Conservation (phyloP, 2,113 vertebrate genomes). For the Delphinapterus leucas region DNA sequence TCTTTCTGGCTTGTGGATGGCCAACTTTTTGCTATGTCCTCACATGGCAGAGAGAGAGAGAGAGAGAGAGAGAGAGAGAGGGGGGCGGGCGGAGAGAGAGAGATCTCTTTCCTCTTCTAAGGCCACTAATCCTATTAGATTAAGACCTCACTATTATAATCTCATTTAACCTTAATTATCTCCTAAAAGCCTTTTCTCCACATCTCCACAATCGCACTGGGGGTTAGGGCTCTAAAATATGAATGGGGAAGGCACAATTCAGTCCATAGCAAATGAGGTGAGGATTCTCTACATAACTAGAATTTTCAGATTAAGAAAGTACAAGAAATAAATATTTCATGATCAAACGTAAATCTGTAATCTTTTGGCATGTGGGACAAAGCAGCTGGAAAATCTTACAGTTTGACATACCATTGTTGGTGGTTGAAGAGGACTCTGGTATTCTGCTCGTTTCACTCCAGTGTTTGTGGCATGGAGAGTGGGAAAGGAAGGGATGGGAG, state of each 20-base stretch:
- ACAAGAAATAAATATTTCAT: background rate
- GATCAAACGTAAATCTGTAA: background rate
- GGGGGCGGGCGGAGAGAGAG: too few species aligned
- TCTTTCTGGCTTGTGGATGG: background rate
- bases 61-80: background rate
- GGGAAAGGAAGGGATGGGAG: background rate
- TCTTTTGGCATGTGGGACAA: background rate
- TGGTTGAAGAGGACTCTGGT: background rate
- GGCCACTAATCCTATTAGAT: background rate
- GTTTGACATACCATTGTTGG: background rate
- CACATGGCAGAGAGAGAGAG: background rate
- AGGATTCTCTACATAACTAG: background rate
- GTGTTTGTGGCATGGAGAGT: background rate
- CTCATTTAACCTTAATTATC: background rate
- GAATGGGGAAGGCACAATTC: background rate
- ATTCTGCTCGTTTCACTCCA: background rate
- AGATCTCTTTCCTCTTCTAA: background rate
- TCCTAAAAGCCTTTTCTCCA: background rate
- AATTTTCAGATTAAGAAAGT: background rate
- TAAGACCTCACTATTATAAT: background rate
- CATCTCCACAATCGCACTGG: background rate
- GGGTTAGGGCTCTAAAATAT: background rate
- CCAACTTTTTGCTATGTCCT: background rate
- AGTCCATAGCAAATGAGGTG: background rate
- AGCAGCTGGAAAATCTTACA: background rate